These are phyloP conservation scores for Halocaridina rubra DNA, from an alignment of 2,888 invertebrate genomes.

Conservation along the genomic window DNA sequence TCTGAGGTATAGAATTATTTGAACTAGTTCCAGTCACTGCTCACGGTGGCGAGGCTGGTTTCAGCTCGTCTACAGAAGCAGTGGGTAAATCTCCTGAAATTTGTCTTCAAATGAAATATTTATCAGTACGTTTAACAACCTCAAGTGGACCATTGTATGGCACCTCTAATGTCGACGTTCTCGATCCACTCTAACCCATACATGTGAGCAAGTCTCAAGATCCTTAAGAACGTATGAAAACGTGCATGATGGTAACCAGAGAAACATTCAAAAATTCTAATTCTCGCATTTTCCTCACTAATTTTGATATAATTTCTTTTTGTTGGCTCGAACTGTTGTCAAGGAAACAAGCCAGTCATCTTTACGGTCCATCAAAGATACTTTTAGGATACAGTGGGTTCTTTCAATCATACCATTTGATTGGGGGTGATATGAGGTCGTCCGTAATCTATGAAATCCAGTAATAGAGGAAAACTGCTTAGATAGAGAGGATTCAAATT, in stretches of 20 bases:
- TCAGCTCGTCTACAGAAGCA: no score
- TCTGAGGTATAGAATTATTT: no score
- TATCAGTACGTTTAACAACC: no score
- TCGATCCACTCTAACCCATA: constrained; percentile 9
- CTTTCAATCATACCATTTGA: constrained; percentile 69
- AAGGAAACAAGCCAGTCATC: constrained; percentile 66
- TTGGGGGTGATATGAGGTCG: constrained; percentile 65
- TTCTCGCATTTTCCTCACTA: constrained; percentile 65
- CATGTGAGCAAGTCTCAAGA: neutral
- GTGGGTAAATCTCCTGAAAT: no score
- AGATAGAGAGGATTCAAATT: constrained; percentile 66
- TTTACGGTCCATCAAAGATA: constrained; percentile 65
- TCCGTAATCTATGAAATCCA: constrained; percentile 34
- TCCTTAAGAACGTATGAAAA: neutral
- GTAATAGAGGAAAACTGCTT: constrained; percentile 21
- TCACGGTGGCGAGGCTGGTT: no score
- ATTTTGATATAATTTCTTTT: no score
- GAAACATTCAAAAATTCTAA: neutral
- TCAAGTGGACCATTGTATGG: no score
- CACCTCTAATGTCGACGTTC: neutral
- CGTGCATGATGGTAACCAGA: neutral
- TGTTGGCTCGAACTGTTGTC: constrained; percentile 67
- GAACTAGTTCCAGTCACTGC: no score
- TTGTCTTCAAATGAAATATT: no score
- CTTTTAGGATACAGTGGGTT: constrained; percentile 68